Conservation (phyloP, 2,888 invertebrate species). For the Didymodactylos carnosus region DNA sequence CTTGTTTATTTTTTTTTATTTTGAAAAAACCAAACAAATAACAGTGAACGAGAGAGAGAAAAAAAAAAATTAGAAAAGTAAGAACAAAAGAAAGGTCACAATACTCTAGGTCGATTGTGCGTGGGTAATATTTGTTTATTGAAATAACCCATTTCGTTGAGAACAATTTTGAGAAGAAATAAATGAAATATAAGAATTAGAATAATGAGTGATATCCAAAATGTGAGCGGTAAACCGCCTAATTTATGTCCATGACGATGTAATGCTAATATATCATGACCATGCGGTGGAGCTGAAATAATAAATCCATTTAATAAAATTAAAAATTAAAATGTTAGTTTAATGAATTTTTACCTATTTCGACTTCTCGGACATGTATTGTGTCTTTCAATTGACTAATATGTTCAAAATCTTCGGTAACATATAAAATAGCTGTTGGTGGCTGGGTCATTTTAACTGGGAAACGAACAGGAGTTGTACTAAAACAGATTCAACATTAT, state of each 20-base stretch:
- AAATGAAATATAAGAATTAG: conserved; percentile 73
- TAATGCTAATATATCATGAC: conserved; percentile 66
- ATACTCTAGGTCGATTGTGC: not conserved
- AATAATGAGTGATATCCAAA: conserved; percentile 72
- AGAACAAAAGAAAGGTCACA: not conserved
- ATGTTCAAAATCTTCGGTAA: conserved; percentile 68
- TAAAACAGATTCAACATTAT: conserved; percentile 19
- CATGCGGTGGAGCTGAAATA: conserved; percentile 66
- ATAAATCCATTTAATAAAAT: conserved; percentile 16
- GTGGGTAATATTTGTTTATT: not conserved
- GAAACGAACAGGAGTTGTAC: conserved; percentile 49
- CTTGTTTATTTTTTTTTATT: too few species aligned
- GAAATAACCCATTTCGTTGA: not conserved
- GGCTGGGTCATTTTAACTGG: conserved; percentile 77
- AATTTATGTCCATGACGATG: conserved; percentile 73
- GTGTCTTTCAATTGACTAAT: conserved; percentile 70
- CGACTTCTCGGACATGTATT: conserved; percentile 50
- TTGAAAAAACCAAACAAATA: not conserved
- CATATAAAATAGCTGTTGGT: conserved; percentile 66
- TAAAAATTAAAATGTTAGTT: not conserved
- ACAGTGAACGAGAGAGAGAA: not conserved
- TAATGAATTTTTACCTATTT: conserved; percentile 41
- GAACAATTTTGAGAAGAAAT: conserved; percentile 67
- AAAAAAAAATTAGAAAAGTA: not conserved
- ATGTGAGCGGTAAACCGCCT: conserved; percentile 67